Base-by-base conservation (phyloP, 1,140 invertebrate genomes). In the Diabrotica virgifera region DNA sequence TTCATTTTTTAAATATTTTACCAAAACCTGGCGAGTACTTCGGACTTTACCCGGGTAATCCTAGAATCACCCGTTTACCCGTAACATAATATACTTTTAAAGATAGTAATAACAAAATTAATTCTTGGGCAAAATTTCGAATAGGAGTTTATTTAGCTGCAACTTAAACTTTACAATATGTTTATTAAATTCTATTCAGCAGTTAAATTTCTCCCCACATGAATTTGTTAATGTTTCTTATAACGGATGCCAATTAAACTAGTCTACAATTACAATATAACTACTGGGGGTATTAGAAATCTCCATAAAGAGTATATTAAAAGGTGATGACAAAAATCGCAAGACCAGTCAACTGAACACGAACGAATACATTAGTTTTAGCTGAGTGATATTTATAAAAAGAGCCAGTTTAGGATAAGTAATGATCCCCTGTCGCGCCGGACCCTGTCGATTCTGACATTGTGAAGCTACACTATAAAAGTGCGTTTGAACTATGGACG, bases 351-450 rank as follows among this genome's bases (percentile, higher is more conserved):
- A 62, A 69, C 60, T 69, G 71, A 66, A 63, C 70, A 67, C 55
- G 66, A 57, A 73, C 70, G 74, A 74, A 68, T 72, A 70, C 63
- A 76, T 76, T 76, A 76, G 67, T 74, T 70, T 73, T 76, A 71
- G 75, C 72, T 69, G 75, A 76, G 67, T 69, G 72, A 60, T 59
- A 62, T 36, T 62, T 54, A 50, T 76, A 74, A 77, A 77, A 76
- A 69, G 76, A 73, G 65, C 69, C 75, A 77, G 76, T 76, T 76
- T 76, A 76, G 74, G 75, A 77, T 75, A 77, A 77, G 71, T 77
- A 77, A 77, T 77, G 75, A 67, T 66, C 61, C 63, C 76, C 75
- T 69, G 74, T 64, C 51, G 75, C n/a, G 70, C 68, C 59, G 54
- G 69, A 62, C 68, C 67, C 65, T 67, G 68, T 73, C 72, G 69